phyloP scores from a whole-genome alignment of 2,113 vertebrate genomes.

The Tonatia bakeri region DNA sequence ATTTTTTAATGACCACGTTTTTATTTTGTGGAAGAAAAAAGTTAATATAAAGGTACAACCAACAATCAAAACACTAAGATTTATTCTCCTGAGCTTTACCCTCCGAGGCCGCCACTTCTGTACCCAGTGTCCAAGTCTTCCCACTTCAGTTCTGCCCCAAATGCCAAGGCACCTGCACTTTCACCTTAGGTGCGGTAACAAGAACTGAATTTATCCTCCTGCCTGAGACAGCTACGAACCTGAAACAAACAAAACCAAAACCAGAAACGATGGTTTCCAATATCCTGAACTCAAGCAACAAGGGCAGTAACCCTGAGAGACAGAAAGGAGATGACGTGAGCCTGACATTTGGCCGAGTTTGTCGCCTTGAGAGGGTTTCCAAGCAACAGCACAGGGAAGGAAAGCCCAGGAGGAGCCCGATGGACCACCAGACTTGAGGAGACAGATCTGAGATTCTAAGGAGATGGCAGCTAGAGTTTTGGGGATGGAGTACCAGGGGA shows the following conservation, averaged over 20 bases:
- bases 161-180: not conserved
- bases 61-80: not conserved
- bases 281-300: not conserved
- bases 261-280: not conserved
- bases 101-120: not conserved
- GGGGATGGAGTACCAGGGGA: not conserved
- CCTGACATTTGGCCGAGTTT: not conserved
- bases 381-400: not conserved
- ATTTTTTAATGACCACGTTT: not conserved
- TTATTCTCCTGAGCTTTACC: not conserved
- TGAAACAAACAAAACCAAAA: not conserved
- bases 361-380: not conserved
- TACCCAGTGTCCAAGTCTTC: not conserved
- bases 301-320: not conserved
- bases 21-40: conserved; percentile 1
- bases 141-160: not conserved
- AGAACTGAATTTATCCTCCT: not conserved
- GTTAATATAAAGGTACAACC: not conserved
- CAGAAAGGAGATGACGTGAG: not conserved
- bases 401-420: not conserved
- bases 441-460: not conserved
- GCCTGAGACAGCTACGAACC: not conserved
- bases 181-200: not conserved
- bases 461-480: not conserved
- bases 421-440: not conserved